A percentile compares a stretch with the other conserved stretches of the same genome.
phyloP scores from a whole-genome alignment of 2,797 vertebrate species.

The Percopsis omiscomaycus region DNA sequence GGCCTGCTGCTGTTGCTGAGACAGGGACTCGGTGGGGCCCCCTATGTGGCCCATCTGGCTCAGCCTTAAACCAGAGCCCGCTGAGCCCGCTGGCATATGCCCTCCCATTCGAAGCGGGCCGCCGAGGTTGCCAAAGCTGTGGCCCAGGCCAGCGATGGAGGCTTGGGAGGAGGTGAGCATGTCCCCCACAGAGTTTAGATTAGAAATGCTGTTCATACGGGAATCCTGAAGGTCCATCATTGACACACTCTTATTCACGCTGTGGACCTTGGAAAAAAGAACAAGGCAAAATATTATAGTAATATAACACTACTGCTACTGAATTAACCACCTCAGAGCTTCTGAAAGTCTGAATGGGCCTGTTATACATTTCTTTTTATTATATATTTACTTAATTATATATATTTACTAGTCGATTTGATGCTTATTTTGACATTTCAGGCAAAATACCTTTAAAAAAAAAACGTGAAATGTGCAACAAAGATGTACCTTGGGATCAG shows the following conservation, averaged over 20 bases:
- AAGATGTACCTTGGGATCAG: constrained; percentile 84
- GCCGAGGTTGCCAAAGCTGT: constrained; percentile 81
- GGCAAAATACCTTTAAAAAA: neutral
- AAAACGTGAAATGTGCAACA: neutral
- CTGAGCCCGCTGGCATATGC: constrained; percentile 79
- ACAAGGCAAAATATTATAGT: constrained; percentile 3
- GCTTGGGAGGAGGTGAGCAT: constrained; percentile 92
- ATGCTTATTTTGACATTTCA: neutral
- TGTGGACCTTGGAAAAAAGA: constrained; percentile 80
- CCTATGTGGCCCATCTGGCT: constrained; percentile 90
- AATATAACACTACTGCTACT: no score
- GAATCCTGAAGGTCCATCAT: constrained; percentile 98
- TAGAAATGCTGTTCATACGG: constrained; percentile 94
- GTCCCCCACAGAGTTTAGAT: constrained; percentile 90
- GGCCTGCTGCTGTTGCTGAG: constrained; percentile 87
- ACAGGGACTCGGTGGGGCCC: constrained; percentile 87
- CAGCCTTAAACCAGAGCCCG: constrained; percentile 85
- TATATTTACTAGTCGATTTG: neutral
- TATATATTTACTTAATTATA: no score
- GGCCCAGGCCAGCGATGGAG: constrained; percentile 85
- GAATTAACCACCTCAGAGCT: no score
- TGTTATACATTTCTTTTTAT: no score
- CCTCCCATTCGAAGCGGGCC: constrained; percentile 87
- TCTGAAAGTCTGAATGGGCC: no score
- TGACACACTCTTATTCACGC: constrained; percentile 95